phyloP scores from a whole-genome alignment of 1,140 invertebrate species.

The Daktulosphaira vitifoliae region DNA sequence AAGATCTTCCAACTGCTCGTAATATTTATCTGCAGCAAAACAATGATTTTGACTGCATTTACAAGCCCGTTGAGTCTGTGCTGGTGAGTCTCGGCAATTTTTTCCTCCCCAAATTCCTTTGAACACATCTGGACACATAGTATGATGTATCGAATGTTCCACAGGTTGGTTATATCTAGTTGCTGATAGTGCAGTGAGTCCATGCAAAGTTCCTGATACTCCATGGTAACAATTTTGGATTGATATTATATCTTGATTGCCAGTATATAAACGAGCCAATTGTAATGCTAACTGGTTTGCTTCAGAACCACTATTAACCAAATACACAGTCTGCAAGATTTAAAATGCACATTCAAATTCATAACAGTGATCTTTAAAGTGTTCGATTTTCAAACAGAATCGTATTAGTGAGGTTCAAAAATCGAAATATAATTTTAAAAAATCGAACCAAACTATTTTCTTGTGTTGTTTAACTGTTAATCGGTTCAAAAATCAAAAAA shows the following conservation, averaged over 20 bases:
- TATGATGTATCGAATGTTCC: conserved; percentile 69
- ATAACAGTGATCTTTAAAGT: too few relatives aligned
- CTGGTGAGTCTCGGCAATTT: conserved; percentile 75
- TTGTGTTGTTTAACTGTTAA: too few relatives aligned
- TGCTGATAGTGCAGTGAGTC: conserved; percentile 66
- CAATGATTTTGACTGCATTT: conserved; percentile 57
- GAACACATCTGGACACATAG: conserved; percentile 85
- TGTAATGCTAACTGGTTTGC: conserved; percentile 90
- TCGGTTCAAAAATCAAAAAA: too few relatives aligned
- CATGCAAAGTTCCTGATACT: conserved; percentile 71
- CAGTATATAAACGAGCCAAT: conserved; percentile 74
- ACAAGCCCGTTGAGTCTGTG: conserved; percentile 63
- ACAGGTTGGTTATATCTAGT: conserved; percentile 62
- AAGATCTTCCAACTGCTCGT: conserved; percentile 69
- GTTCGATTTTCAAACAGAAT: too few relatives aligned
- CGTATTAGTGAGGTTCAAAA: too few relatives aligned
- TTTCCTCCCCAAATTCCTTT: conserved; percentile 80
- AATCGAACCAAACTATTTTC: too few relatives aligned
- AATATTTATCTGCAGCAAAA: conserved; percentile 65
- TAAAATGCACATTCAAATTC: too few relatives aligned
- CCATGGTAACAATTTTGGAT: conserved; percentile 87
- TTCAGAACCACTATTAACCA: conserved; percentile 94
- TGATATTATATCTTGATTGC: conserved; percentile 74
- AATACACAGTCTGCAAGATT: conserved; percentile 64
- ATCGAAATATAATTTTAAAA: too few relatives aligned